Percentiles rank a stretch among this genome's conserved stretches.
phyloP scores from a whole-genome alignment of 1,140 invertebrate species.

The Euschistus heros region DNA sequence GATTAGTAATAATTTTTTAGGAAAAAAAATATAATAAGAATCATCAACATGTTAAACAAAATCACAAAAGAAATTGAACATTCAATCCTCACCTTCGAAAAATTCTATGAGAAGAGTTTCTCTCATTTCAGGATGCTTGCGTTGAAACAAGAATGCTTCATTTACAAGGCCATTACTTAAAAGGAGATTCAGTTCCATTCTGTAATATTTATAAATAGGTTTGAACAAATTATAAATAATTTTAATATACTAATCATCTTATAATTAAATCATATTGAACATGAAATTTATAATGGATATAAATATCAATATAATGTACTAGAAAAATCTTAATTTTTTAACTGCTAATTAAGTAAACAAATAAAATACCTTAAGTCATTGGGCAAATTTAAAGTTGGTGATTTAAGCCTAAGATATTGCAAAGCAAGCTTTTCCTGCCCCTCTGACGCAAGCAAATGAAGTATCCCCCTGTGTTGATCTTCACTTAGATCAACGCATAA shows the following conservation, averaged over 20 bases:
- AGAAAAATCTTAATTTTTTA: too few species aligned
- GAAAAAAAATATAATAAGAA: too few species aligned
- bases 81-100: background rate
- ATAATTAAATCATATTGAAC: too few species aligned
- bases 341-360: background rate
- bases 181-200: slow-evolving; percentile 7
- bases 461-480: background rate
- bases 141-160: slow-evolving; percentile 10
- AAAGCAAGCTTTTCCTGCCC: slow-evolving; percentile 7
- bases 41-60: too few species aligned
- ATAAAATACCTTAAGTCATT: slow-evolving; percentile 1
- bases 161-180: slow-evolving; percentile 2
- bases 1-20: too few species aligned
- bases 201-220: background rate
- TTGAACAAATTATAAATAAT: too few species aligned
- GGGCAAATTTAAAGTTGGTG: background rate
- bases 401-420: slow-evolving; percentile 2
- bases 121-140: background rate
- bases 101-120: background rate
- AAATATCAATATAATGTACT: too few species aligned
- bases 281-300: too few species aligned
- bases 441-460: background rate
- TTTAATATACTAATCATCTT: too few species aligned
- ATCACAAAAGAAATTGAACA: background rate
- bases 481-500: background rate